Evolutionary conservation across 2,888 invertebrate species (phyloP).

Genomic region (Nasonovia ribisnigri): DNA sequence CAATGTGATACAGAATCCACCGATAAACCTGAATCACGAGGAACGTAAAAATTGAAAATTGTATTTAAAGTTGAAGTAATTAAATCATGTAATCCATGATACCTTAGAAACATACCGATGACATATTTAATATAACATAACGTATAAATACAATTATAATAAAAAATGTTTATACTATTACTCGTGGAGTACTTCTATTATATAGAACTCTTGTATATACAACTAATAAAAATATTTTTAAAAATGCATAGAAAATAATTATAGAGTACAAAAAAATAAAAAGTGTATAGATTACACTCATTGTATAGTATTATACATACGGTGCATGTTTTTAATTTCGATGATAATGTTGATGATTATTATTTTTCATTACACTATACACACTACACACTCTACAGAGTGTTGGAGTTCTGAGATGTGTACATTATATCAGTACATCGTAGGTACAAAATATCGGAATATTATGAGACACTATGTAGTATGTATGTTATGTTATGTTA

Average conservation of each 20-base stretch:
- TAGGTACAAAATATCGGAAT: not conserved
- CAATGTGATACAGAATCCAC: conserved; percentile 50
- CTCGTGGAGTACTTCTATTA: too few relatives aligned
- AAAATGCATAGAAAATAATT: not conserved
- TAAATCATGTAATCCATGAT: not conserved
- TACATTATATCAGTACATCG: not conserved
- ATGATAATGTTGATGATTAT: not conserved
- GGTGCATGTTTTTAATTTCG: not conserved
- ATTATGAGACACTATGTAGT: not conserved
- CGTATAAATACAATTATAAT: not conserved
- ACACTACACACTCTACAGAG: not conserved
- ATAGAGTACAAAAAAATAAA: not conserved
- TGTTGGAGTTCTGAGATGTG: not conserved
- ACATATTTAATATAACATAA: not conserved
- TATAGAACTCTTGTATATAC: too few relatives aligned
- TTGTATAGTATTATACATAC: not conserved
- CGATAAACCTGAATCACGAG: conserved; percentile 22
- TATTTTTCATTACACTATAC: not conserved
- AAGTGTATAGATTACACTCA: not conserved
- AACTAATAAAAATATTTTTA: not conserved
- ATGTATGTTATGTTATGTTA: too few relatives aligned
- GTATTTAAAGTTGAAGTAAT: not conserved
- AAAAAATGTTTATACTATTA: not conserved
- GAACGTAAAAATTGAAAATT: not conserved
- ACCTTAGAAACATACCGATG: not conserved